Base-by-base conservation (phyloP, 2,113 vertebrate genomes). In the Perccottus glenii region DNA sequence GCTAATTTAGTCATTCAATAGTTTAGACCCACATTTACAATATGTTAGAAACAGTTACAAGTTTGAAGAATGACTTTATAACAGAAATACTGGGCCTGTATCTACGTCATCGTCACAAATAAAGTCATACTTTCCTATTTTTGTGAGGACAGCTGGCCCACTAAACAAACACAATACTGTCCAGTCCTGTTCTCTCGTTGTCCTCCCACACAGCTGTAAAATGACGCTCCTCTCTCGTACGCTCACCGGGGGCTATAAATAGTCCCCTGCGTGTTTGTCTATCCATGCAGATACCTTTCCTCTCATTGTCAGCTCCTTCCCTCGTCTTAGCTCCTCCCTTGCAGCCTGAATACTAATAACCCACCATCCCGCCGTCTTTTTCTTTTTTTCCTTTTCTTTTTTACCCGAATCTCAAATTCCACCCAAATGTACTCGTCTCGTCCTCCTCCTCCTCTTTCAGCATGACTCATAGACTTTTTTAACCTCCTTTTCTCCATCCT, bases 391-490 rank as follows among this genome's bases (percentile, higher is more conserved):
- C 70, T 68, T 36, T 62, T 64, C 43, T 56, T 60, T 67, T 75
- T 60, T 49, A 32, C 35, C 49, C 64, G 62, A 81, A 63, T 65
- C 69, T 80, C 69, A 57, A 64, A 69, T 76, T 78, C 61, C 71
- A 66, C 81, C 80, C 82, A 80, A 74, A 84, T 84, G 71, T 64
- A 68, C 76, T 64, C 73, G 73, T 81, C 79, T 64, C 68, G 66
- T 83, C 80, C 59, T 83, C 77, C 64, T 77, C 69, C 71, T 83
- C 80, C 59, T 83, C 77, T 60, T 77, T 66, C 71, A 57, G 79
- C 33, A 64, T 85, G 86, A 86, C 77, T 88, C 86, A 87, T 48
- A 84, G 56, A 69, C 72, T 70, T 67, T 38, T 33, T 12, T n/a
- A 27, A 5, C 67, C 46, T 55, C 45, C 32, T 16, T 9, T 10